phyloP scores from a whole-genome alignment of 2,797 vertebrate genomes.

The Epinephelus awoara region DNA sequence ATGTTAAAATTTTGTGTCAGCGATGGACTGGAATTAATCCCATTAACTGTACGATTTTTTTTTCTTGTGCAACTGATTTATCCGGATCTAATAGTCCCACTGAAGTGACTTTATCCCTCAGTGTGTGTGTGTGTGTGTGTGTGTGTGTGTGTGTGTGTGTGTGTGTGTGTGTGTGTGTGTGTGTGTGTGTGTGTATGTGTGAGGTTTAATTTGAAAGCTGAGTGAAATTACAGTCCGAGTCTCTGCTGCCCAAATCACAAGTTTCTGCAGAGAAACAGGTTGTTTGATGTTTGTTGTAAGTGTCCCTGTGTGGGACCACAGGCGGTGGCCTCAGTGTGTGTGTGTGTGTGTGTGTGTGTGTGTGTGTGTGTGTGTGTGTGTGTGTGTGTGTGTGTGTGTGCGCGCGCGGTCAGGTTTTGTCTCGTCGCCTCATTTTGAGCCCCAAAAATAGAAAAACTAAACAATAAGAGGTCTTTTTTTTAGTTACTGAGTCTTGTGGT shows the following conservation, averaged over 20 bases:
- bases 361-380: constrained; percentile 1
- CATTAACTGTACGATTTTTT: no score
- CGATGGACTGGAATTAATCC: no score
- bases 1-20: no score
- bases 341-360: constrained; percentile 21
- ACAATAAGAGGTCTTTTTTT: neutral
- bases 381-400: no score
- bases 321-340: constrained; percentile 20
- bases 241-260: constrained; percentile 59
- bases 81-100: no score
- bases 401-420: neutral
- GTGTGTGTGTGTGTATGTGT: no score
- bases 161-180: no score
- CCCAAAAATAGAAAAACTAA: neutral
- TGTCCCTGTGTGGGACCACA: constrained; percentile 58
- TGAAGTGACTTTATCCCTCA: no score
- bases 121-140: no score
- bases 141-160: no score
- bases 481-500: no score
- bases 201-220: constrained; percentile 6
- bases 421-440: neutral
- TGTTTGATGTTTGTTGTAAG: constrained; percentile 57
- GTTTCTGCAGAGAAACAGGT: constrained; percentile 30
- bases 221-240: constrained; percentile 58
- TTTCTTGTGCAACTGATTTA: no score